Base-by-base conservation (phyloP, 1,140 invertebrate species). In the Drosophila obscura region DNA sequence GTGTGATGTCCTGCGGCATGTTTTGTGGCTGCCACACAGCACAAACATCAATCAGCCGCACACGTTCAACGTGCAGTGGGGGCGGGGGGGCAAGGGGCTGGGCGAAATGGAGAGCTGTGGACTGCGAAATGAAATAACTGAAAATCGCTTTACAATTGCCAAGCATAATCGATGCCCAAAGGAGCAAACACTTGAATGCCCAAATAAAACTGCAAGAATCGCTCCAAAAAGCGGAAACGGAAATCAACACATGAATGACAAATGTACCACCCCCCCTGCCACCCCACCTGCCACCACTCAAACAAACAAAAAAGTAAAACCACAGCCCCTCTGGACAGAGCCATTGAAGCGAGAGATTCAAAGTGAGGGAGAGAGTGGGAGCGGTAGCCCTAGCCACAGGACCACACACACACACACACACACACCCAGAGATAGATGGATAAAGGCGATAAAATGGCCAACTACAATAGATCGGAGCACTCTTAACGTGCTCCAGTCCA, bases 221-320 rank as follows among this genome's bases (percentile, higher is more conserved):
- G 50, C 4, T 11, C 4, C 31, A 22, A 65, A 35, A 1, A 72
- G 77, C 81, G 84, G 84, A 82, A 83, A 90, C 88, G 88, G 87
- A 90, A 90, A 90, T 90, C 88, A 90, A 88, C 88, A 90, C 88
- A 90, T 90, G 83, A 90, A 90, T 90, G 88, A 90, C 88, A 90
- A 90, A 90, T 90, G 88, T 83, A 11, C 35, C 35, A 62, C 49
- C 9, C 73, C 61, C n/a, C 60, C 51, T 31, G 41, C 26, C 26
- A 5, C 48, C 8, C 73, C 61, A 8, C n/a, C n/a, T 28, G 28
- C 28, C 28, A 2, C 28, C 2, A 8, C 28, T 8, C 28, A 31
- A 31, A 31, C 2, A 31, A 28, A 59, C 15, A 59, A 43, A 46
- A 31, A 51, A 61, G 19, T 19, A 26, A 48, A 39, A 4, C 11